Percentiles rank a stretch among this genome's conserved stretches.
Conservation (phyloP, 2,113 vertebrate genomes). For the Myotis yumanensis region DNA sequence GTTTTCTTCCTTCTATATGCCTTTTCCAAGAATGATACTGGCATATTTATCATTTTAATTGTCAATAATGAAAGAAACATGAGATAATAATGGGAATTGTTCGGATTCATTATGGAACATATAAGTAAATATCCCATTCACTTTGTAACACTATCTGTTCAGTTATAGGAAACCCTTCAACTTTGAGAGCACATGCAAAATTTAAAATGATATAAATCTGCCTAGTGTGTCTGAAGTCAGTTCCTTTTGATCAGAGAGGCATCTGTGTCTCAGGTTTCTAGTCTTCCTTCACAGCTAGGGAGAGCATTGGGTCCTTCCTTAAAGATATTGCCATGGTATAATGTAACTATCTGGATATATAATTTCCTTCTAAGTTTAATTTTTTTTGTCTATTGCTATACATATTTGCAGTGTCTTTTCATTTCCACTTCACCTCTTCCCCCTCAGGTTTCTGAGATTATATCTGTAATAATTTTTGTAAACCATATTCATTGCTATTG, state of each 20-base stretch:
- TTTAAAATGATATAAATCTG: conserved; percentile 22
- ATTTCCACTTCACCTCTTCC: background rate
- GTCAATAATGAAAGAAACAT: background rate
- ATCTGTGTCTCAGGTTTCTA: conserved; percentile 16
- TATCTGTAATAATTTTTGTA: conserved; percentile 4
- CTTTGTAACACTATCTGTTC: background rate
- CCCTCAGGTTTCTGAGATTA: background rate
- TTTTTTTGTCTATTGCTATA: background rate
- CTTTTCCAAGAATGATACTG: background rate
- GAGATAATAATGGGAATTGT: background rate
- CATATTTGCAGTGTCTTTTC: conserved; percentile 18
- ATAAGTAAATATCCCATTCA: background rate
- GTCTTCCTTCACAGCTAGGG: background rate
- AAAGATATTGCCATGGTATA: background rate
- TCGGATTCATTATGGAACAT: background rate
- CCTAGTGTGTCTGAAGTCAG: background rate
- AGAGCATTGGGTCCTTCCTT: background rate
- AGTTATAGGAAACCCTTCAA: conserved; percentile 14
- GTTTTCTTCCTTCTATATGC: background rate
- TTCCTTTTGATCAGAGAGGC: conserved; percentile 7
- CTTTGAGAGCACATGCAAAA: conserved; percentile 26
- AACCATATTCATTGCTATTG: background rate
- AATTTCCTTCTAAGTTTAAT: conserved; percentile 14
- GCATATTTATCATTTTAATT: conserved; percentile 15
- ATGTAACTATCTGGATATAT: background rate